Evolutionary conservation across 2,888 invertebrate genomes (phyloP).

Genomic region (Mallateleia sp.): DNA sequence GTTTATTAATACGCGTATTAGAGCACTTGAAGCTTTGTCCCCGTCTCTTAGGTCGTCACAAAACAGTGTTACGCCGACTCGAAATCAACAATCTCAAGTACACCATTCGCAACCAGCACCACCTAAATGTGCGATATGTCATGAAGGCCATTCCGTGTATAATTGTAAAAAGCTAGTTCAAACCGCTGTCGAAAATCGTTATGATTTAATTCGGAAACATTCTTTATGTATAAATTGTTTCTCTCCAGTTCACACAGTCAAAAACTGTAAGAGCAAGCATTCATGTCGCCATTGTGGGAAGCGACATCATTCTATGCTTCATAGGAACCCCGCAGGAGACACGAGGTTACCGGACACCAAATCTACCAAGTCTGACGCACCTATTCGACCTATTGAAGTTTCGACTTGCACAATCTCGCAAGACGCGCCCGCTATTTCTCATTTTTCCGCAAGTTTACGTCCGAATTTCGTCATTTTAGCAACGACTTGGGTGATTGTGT

Average conservation of each 20-base stretch:
- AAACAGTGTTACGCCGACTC: too few species aligned
- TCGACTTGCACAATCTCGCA: too few species aligned
- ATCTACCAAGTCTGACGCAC: too few species aligned
- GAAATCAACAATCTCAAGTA: not conserved
- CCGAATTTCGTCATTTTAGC: not conserved
- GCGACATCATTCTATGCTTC: too few species aligned
- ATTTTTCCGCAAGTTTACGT: not conserved
- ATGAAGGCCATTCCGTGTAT: constrained; percentile 15
- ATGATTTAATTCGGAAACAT: not conserved
- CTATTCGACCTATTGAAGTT: too few species aligned
- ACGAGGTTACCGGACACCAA: too few species aligned
- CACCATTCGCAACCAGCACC: constrained; percentile 2
- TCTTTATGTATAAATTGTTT: not conserved
- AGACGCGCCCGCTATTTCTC: too few species aligned
- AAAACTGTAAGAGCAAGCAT: too few species aligned
- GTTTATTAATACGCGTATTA: constrained; percentile 4
- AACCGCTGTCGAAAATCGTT: not conserved
- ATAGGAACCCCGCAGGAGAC: too few species aligned
- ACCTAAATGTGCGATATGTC: constrained; percentile 17
- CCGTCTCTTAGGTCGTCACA: too few species aligned
- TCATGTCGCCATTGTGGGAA: too few species aligned
- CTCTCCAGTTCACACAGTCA: too few species aligned
- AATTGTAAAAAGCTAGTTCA: constrained; percentile 4
- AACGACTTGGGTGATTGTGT: not conserved
- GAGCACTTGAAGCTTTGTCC: constrained; percentile 6